Conservation (phyloP, 35 echinoderm and acorn worm genomes). For the Acanthaster planci region DNA sequence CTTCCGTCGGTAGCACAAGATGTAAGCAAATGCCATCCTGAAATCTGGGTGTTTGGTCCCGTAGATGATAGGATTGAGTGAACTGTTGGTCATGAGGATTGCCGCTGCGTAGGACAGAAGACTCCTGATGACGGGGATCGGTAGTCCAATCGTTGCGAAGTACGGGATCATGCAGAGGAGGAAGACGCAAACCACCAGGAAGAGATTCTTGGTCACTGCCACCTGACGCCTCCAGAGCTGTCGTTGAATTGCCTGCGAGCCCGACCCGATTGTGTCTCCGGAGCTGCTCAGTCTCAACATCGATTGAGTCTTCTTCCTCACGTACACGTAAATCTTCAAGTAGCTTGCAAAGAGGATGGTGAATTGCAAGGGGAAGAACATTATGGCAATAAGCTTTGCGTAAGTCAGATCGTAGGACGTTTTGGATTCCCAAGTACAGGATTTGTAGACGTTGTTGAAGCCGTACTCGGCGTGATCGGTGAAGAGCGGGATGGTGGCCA, state of each 20-base stretch:
- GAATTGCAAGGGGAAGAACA: background rate
- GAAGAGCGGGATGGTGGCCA: constrained; percentile 35
- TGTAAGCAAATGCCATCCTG: constrained; percentile 19
- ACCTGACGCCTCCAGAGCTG: constrained; percentile 39
- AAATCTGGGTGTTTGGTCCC: constrained; percentile 67
- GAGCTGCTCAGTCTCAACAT: too few relatives aligned
- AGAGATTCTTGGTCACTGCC: constrained; percentile 41
- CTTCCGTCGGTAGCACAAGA: background rate
- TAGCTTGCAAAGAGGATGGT: background rate
- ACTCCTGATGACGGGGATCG: constrained; percentile 10
- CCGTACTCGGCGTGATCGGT: constrained; percentile 42
- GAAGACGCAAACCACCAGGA: constrained; percentile 53
- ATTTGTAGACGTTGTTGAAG: constrained; percentile 51
- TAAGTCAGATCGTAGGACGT: background rate
- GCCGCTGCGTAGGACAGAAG: background rate
- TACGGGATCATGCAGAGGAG: constrained; percentile 51
- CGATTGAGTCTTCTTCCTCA: background rate
- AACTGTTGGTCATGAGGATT: constrained; percentile 33
- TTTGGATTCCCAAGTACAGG: constrained; percentile 32
- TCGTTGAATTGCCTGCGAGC: too few relatives aligned
- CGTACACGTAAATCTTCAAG: background rate
- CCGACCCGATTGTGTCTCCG: too few relatives aligned
- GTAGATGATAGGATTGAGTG: constrained; percentile 74
- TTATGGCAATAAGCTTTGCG: background rate
- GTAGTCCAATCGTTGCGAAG: constrained; percentile 22